phyloP scores from a whole-genome alignment of 2,888 invertebrate genomes.

The Cosmia pyralina region DNA sequence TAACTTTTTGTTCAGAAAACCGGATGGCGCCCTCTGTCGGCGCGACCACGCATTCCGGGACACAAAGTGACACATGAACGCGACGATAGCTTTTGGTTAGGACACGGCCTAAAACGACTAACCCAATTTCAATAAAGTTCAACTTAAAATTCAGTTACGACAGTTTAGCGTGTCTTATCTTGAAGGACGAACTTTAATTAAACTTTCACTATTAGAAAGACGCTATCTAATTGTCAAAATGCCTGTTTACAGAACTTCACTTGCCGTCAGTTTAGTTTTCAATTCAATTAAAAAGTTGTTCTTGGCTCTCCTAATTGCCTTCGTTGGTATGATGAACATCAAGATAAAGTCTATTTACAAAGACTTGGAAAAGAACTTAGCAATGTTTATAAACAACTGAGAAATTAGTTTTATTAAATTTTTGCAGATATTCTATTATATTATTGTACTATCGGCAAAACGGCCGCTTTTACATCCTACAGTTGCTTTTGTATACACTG shows the following conservation, averaged over 20 bases:
- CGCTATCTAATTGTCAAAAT: conserved; percentile 54
- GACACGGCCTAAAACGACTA: neutral
- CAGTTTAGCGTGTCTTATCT: conserved; percentile 31
- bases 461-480: too few relatives aligned
- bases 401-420: too few relatives aligned
- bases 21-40: neutral
- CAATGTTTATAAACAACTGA: neutral
- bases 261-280: conserved; percentile 42
- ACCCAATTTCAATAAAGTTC: conserved; percentile 23
- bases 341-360: conserved; percentile 14
- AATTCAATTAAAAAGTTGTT: conserved; percentile 56
- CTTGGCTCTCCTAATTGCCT: conserved; percentile 37
- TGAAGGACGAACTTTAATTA: conserved; percentile 49
- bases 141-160: conserved; percentile 31
- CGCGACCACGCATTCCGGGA: neutral
- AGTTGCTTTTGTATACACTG: too few relatives aligned
- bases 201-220: conserved; percentile 44
- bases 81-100: neutral
- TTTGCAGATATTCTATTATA: too few relatives aligned
- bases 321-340: conserved; percentile 16
- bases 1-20: neutral
- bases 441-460: too few relatives aligned
- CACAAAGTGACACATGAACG: neutral
- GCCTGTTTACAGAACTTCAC: conserved; percentile 49
- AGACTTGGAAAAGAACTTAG: conserved; percentile 1